These are phyloP conservation scores for Dipus sagitta DNA, from an alignment of 2,797 vertebrate genomes.

Conservation along the genomic window DNA sequence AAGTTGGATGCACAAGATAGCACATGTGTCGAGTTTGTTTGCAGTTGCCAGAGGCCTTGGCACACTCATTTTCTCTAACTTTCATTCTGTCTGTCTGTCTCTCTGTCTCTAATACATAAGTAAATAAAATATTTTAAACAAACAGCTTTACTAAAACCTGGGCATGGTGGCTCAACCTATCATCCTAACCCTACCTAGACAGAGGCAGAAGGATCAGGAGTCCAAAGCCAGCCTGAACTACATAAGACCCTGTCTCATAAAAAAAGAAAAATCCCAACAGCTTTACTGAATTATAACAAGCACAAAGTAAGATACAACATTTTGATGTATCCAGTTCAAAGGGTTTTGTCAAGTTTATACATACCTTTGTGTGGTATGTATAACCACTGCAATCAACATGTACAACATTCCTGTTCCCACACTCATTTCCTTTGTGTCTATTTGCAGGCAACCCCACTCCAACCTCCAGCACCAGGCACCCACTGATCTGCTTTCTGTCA, in stretches of 20 bases:
- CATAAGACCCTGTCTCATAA: background rate
- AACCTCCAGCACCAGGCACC: background rate
- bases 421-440: background rate
- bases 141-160: no score
- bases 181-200: background rate
- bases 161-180: background rate
- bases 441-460: background rate
- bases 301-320: conserved; percentile 17
- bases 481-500: conserved; percentile 48
- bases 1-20: no score
- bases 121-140: no score
- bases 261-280: background rate
- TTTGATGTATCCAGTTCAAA: conserved; percentile 26
- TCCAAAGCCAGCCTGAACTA: background rate
- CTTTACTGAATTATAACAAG: background rate
- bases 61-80: no score
- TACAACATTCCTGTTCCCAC: background rate
- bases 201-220: background rate
- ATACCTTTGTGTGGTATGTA: background rate
- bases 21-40: no score
- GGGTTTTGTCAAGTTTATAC: conserved; percentile 23
- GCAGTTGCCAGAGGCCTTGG: no score
- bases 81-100: no score
- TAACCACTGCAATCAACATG: conserved; percentile 19
- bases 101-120: no score